phyloP scores from a whole-genome alignment of 2,113 vertebrate genomes.

The Caracal caracal region DNA sequence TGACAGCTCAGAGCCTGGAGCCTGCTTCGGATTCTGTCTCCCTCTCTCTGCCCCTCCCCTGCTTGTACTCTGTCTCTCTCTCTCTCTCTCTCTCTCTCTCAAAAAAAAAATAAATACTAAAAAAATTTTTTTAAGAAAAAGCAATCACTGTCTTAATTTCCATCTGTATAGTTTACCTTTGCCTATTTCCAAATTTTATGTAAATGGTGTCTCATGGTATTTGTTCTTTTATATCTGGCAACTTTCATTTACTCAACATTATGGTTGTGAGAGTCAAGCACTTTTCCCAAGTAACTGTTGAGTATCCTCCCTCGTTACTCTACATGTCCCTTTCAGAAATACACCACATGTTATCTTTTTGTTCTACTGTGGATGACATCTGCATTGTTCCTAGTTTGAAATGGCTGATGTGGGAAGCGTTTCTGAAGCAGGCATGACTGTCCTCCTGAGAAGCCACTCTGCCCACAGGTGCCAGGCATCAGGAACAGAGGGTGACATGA shows the following conservation, averaged over 20 bases:
- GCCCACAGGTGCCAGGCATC: fast-evolving
- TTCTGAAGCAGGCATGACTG: neutral
- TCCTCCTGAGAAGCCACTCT: too few relatives aligned
- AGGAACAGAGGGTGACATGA: neutral
- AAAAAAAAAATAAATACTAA: too few relatives aligned
- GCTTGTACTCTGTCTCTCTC: too few relatives aligned
- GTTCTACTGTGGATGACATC: neutral
- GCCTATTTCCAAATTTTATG: neutral
- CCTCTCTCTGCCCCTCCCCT: too few relatives aligned
- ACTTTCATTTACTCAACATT: too few relatives aligned
- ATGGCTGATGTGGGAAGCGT: fast-evolving
- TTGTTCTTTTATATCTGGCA: neutral
- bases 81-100: too few relatives aligned
- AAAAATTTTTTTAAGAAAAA: neutral
- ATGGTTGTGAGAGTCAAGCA: neutral
- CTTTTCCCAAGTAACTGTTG: neutral
- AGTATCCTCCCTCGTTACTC: fast-evolving
- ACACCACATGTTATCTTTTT: too few relatives aligned
- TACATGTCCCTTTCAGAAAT: too few relatives aligned
- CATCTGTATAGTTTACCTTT: neutral
- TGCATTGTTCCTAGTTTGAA: neutral
- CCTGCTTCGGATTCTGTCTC: too few relatives aligned
- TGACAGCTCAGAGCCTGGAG: too few relatives aligned
- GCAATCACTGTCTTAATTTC: too few relatives aligned
- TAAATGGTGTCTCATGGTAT: neutral